A percentile compares a stretch with the other conserved stretches of the same genome.
phyloP scores from a whole-genome alignment of 2,113 vertebrate species.

The Physeter macrocephalus region DNA sequence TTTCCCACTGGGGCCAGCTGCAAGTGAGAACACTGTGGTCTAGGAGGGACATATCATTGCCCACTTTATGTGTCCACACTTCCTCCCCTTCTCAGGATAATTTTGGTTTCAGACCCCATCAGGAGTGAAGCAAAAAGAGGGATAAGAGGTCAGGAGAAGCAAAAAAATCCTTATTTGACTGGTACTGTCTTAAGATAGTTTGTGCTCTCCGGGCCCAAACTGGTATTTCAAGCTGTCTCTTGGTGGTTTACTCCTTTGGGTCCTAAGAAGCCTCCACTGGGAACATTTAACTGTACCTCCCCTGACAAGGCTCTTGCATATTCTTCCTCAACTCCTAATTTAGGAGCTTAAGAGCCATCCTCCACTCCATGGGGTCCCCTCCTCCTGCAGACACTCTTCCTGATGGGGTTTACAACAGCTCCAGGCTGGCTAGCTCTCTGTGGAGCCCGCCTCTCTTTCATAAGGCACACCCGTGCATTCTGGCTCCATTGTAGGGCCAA shows the following conservation, averaged over 20 bases:
- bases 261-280: not conserved
- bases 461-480: accelerated
- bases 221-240: not conserved
- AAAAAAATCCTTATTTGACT: not conserved
- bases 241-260: not conserved
- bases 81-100: not conserved
- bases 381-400: not conserved
- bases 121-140: not conserved
- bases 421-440: not conserved
- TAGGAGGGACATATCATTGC: not conserved
- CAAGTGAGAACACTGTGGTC: not conserved
- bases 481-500: no score
- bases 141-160: not conserved
- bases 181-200: not conserved
- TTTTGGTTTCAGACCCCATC: not conserved
- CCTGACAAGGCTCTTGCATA: not conserved
- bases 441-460: not conserved
- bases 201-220: no score
- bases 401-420: not conserved
- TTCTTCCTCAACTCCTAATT: not conserved
- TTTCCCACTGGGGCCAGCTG: not conserved
- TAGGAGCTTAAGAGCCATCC: not conserved
- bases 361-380: not conserved
- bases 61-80: not conserved
- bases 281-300: not conserved